These are phyloP conservation scores for Horisme vitalbata DNA, from an alignment of 2,888 invertebrate species.

Conservation along the genomic window DNA sequence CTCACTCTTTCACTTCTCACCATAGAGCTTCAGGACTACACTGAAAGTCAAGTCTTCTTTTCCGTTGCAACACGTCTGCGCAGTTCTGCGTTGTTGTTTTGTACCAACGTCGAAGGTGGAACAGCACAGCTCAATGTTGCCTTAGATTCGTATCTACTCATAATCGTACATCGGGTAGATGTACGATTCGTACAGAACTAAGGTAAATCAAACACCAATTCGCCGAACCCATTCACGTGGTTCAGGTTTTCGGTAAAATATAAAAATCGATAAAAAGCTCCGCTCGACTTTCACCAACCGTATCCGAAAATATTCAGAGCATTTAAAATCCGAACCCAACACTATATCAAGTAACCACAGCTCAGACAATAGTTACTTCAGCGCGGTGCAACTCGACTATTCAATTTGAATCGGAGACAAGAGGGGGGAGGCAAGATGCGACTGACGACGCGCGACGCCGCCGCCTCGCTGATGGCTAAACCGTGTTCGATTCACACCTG, in stretches of 20 bases:
- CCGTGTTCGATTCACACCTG: conserved; percentile 80
- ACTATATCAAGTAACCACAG: conserved; percentile 26
- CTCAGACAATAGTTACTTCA: conserved; percentile 26
- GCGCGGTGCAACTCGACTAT: conserved; percentile 65
- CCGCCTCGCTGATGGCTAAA: conserved; percentile 73
- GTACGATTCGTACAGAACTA: too few species aligned
- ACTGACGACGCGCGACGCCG: conserved; percentile 60
- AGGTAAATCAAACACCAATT: too few species aligned
- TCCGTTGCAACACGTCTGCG: too few species aligned
- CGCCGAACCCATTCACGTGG: too few species aligned
- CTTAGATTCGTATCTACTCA: too few species aligned
- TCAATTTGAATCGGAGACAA: conserved; percentile 69
- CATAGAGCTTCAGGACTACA: too few species aligned
- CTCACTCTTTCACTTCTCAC: too few species aligned
- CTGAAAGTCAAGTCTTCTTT: too few species aligned
- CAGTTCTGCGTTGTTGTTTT: too few species aligned
- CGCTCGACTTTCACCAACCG: background rate
- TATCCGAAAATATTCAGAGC: background rate
- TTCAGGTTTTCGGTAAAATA: background rate
- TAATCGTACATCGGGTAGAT: too few species aligned
- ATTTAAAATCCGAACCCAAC: background rate
- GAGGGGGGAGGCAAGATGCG: conserved; percentile 43
- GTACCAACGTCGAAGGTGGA: too few species aligned
- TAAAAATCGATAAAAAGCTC: background rate
- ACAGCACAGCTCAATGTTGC: too few species aligned